phyloP scores from a whole-genome alignment of 1,140 invertebrate genomes.

The Diabrotica undecimpunctata region DNA sequence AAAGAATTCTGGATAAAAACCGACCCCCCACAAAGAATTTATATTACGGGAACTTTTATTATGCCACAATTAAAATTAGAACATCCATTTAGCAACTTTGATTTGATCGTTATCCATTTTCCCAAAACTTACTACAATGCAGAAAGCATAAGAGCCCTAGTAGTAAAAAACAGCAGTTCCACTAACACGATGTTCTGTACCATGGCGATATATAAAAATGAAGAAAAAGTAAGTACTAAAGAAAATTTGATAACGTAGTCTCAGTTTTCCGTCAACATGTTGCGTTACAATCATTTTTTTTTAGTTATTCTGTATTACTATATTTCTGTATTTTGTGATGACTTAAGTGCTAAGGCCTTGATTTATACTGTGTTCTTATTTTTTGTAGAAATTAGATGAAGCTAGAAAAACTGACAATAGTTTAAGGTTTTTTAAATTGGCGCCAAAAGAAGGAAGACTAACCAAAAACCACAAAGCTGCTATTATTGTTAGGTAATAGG shows the following conservation, averaged over 20 bases:
- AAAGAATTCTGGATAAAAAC: conserved; percentile 40
- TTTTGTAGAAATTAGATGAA: conserved; percentile 25
- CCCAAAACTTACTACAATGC: conserved; percentile 34
- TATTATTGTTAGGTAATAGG: not conserved
- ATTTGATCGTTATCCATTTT: conserved; percentile 32
- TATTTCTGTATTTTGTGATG: too few relatives aligned
- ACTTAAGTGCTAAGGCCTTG: too few relatives aligned
- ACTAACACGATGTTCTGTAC: conserved; percentile 32
- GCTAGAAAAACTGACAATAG: conserved; percentile 25
- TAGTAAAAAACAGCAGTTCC: conserved; percentile 36
- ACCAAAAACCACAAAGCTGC: conserved; percentile 19
- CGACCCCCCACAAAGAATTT: conserved; percentile 30
- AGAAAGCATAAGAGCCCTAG: conserved; percentile 18
- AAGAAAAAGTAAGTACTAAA: not conserved
- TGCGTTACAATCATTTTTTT: too few relatives aligned
- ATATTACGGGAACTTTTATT: conserved; percentile 32
- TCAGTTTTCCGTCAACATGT: not conserved
- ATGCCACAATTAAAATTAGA: conserved; percentile 23
- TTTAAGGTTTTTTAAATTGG: conserved; percentile 28
- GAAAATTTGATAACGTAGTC: not conserved
- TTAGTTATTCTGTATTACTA: too few relatives aligned
- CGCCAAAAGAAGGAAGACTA: conserved; percentile 28
- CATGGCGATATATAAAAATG: conserved; percentile 20
- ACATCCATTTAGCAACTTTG: conserved; percentile 21
- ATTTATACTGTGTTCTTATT: too few relatives aligned